A percentile compares a stretch with the other conserved stretches of the same genome.
These are phyloP conservation scores for Eucidaris tribuloides DNA, from an alignment of 35 echinoderm and acorn worm species.

Conservation along the genomic window DNA sequence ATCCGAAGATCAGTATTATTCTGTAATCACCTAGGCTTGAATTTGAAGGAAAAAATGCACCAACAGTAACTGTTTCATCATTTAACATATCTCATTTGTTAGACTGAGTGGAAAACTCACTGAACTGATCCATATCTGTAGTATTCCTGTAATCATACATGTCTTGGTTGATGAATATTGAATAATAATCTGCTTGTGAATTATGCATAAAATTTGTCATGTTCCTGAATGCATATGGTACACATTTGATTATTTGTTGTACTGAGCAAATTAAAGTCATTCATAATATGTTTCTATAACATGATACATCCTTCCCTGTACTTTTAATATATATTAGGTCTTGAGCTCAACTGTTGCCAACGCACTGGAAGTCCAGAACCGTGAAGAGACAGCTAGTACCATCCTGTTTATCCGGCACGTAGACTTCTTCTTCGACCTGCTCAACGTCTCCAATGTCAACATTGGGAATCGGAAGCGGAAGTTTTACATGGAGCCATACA, in stretches of 20 bases:
- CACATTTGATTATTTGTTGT: neutral
- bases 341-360: conserved; percentile 44
- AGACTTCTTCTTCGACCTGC: conserved; percentile 54
- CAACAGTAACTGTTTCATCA: neutral
- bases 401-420: conserved; percentile 33
- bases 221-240: no score
- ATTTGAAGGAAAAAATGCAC: neutral
- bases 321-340: conserved; percentile 55
- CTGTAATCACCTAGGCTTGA: neutral
- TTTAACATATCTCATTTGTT: neutral
- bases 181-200: no score
- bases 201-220: no score
- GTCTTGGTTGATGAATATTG: neutral
- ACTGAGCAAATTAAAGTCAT: neutral
- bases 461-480: conserved; percentile 1
- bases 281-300: neutral
- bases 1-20: conserved; percentile 9
- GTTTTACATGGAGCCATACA: conserved; percentile 22
- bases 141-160: neutral
- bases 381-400: conserved; percentile 32
- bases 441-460: conserved; percentile 22
- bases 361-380: conserved; percentile 23
- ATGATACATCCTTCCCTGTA: no score
- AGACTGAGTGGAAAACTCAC: neutral
- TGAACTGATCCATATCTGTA: neutral